phyloP scores from a whole-genome alignment of 2,113 vertebrate species.

The Macroglossus sobrinus region DNA sequence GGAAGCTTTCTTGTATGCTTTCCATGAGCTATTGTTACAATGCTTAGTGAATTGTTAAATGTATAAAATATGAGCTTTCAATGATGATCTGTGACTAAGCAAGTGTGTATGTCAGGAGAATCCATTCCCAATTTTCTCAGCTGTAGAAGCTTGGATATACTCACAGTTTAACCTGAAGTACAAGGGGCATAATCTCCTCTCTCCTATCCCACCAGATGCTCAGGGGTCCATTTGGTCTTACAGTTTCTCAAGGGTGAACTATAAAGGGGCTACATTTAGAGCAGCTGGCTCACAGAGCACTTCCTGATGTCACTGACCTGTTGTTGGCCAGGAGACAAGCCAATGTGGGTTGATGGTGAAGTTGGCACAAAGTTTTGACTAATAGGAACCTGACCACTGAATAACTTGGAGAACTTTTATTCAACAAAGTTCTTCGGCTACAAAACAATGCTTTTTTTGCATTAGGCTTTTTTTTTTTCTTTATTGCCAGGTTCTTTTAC shows the following conservation, averaged over 20 bases:
- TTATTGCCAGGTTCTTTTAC: not conserved
- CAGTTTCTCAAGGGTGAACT: not conserved
- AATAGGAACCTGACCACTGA: not conserved
- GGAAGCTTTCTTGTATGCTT: not conserved
- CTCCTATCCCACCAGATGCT: not conserved
- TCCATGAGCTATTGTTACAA: not conserved
- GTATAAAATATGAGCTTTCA: not conserved
- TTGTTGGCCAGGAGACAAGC: not conserved
- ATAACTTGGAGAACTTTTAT: not conserved
- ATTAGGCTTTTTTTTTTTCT: not conserved
- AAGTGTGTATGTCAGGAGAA: not conserved
- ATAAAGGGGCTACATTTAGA: not conserved
- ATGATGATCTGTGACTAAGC: not conserved
- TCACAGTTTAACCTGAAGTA: not conserved
- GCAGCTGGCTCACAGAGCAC: not conserved
- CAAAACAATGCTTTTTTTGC: not conserved
- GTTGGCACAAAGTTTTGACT: not conserved
- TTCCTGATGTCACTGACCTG: not conserved
- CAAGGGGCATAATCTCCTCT: not conserved
- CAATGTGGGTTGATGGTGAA: not conserved
- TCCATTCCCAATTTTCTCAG: not conserved
- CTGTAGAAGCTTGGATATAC: not conserved
- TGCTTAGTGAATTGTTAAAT: not conserved
- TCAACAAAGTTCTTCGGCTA: not conserved
- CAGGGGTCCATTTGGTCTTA: not conserved